Evolutionary conservation across 2,797 vertebrate genomes (phyloP).

Genomic region (Lagocephalus sceleratus): DNA sequence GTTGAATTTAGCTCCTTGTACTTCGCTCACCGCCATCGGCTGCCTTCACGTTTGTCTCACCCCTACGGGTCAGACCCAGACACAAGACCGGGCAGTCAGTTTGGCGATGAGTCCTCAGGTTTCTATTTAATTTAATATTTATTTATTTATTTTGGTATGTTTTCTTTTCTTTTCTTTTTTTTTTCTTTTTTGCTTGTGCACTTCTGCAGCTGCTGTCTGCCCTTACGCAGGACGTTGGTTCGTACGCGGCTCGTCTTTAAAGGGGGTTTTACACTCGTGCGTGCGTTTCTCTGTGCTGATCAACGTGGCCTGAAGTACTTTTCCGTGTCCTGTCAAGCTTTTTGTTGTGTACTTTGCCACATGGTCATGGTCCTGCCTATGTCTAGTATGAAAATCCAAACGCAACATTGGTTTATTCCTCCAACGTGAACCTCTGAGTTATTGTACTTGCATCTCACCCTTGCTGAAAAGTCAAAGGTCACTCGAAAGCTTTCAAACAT

Average conservation of each 20-base stretch:
- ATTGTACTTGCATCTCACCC: constrained; percentile 21
- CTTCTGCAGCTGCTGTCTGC: constrained; percentile 43
- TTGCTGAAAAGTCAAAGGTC: constrained; percentile 35
- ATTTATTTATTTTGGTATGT: constrained; percentile 71
- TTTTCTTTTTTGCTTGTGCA: constrained; percentile 24
- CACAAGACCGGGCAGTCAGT: constrained; percentile 42
- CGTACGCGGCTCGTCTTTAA: constrained; percentile 50
- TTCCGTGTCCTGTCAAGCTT: constrained; percentile 9
- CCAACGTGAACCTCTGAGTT: constrained; percentile 18
- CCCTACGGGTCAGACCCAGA: constrained; percentile 52
- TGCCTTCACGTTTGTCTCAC: constrained; percentile 53
- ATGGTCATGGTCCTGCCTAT: background rate
- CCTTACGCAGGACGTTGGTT: constrained; percentile 31
- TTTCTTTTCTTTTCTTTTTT: constrained; percentile 57
- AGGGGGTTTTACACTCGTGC: constrained; percentile 46
- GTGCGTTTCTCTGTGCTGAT: constrained; percentile 50
- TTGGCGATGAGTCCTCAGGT: constrained; percentile 74
- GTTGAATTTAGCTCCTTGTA: constrained; percentile 28
- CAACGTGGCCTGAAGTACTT: constrained; percentile 45
- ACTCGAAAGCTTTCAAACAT: constrained; percentile 27
- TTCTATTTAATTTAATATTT: constrained; percentile 77
- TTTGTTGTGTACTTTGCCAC: no score
- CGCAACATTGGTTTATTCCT: background rate
- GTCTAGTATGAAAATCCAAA: background rate
- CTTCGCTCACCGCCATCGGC: constrained; percentile 51